Evolutionary conservation across 2,113 vertebrate species (phyloP), one percentile per base, ranked within the genome.

Genomic region (Tretioscincus oriximinensis): DNA sequence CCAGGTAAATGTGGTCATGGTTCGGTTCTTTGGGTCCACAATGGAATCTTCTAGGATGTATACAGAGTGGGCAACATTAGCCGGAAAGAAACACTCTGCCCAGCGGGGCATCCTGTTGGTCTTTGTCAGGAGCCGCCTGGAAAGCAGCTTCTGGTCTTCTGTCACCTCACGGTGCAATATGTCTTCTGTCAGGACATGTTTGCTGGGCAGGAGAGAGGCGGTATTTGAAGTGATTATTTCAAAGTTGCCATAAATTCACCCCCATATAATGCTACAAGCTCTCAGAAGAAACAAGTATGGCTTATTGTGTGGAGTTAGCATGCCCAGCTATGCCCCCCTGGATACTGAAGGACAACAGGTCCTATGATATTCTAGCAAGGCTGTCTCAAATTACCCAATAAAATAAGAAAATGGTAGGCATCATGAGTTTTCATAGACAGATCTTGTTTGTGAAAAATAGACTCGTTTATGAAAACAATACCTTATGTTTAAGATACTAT

Each of bases 131-230:
- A 99, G 96, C 87, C 97, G 96, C 92, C 98, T 96, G 91, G 98
- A 99, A 86, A 98, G 94, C 90, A 99, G 96, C 91, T 97, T 96
- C 95, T 97, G 97, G 92, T 96, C 95, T 21, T 97, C 95, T 4
- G 97, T 99, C 80, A 99, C 96, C 92, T 99, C 98, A 83, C 98
- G 96, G 93, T 97, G 97, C 73, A 99, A 94, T 14, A 99, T 98
- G 89, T 99, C 98, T 92, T 99, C 98, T 0, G 98, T 98, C 93
- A 99, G 93, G 90, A 99, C 98, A 94, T 99, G 98, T 92, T 98
- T 98, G 95, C 98, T 99, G 89, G 26, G 64, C 49, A n/a, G 71
- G 24, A 66, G 2, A 76, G 0, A 2, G 2, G 21, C 28, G 5
- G 28, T 5, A 28, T 67, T 74, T 74, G 31, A 28, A 21, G 11